Evolutionary conservation across 2,797 vertebrate genomes (phyloP), one percentile per base, ranked within the genome.

Genomic region (Chiroxiphia lanceolata): DNA sequence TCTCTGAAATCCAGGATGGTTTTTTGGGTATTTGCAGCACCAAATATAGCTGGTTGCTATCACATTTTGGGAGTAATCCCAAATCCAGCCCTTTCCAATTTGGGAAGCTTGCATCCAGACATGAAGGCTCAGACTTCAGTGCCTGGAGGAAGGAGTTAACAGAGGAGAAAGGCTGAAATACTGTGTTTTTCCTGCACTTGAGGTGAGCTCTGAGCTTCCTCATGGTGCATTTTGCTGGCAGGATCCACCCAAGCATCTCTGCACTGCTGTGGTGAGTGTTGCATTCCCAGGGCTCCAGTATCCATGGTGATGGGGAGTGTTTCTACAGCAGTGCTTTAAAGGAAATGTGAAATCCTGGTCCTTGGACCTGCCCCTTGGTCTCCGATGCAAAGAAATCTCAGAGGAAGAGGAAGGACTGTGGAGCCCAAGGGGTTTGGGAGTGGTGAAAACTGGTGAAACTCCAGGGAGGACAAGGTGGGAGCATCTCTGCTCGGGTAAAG

Each of bases 301-400:
- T 93, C 92, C 92, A 80, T 95, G 95, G 95, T 72, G 89, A 96
- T 84, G 82, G 82, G 67, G 60, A 63, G 51, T n/a, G 23, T 76
- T 84, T 82, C 78, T 75, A 1, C 50, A 69, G 74, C 4, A 3
- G 5, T 69, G 63, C 89, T 82, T 53, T 13, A 21, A 21, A 15
- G 33, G n/a, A 48, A 27, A 21, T 20, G n/a, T 3, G 65, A 19
- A 88, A 63, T 77, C 45, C 53, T 90, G 77, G 15, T 36, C 57
- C 59, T 75, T 48, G 53, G 53, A 54, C 45, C 51, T 80, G 47
- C 75, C 38, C 63, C 57, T 65, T 61, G 47, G 29, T 38, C 23
- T 45, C 42, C 17, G 25, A 33, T 26, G 68, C 34, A 76, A 40
- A 53, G 36, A 48, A 10, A 4, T 45, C 2, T 1, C 20, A 0